Percentiles rank a stretch among this genome's conserved stretches.
Conservation (phyloP, 2,113 vertebrate genomes). For the Cathartes aura region DNA sequence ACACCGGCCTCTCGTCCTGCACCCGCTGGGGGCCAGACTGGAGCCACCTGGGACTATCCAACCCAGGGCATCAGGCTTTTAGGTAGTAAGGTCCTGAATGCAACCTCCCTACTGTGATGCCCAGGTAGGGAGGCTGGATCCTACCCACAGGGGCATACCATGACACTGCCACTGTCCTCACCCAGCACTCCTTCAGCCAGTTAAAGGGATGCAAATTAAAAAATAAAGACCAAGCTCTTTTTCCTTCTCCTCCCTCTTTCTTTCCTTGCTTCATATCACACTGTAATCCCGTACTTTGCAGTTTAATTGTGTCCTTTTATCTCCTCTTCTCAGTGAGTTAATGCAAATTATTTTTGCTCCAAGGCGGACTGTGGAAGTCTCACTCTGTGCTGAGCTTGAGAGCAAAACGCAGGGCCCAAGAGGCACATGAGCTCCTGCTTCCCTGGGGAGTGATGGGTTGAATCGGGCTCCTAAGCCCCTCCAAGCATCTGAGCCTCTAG, state of each 20-base stretch:
- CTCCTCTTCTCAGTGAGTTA: not conserved
- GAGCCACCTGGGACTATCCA: not conserved
- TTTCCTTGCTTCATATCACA: not conserved
- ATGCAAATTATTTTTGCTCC: not conserved
- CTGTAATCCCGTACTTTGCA: not conserved
- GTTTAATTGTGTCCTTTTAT: not conserved
- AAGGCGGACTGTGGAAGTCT: not conserved
- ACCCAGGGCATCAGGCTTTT: not conserved
- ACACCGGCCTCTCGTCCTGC: not conserved
- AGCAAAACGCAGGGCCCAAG: not conserved
- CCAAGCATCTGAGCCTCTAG: not conserved
- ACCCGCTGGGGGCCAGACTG: not conserved
- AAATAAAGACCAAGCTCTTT: not conserved
- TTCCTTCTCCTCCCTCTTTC: not conserved
- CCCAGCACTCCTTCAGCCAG: not conserved
- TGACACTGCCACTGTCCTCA: not conserved
- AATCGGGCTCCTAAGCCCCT: not conserved
- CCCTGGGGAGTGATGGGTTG: not conserved
- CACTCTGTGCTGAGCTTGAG: not conserved
- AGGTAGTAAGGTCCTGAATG: not conserved
- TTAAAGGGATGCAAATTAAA: not conserved
- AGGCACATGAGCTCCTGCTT: not conserved
- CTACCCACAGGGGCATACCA: too few species aligned
- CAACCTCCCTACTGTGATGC: not conserved
- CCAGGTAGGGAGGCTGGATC: not conserved